phyloP scores from a whole-genome alignment of 2,888 invertebrate species.

The Drosophila tripunctata region DNA sequence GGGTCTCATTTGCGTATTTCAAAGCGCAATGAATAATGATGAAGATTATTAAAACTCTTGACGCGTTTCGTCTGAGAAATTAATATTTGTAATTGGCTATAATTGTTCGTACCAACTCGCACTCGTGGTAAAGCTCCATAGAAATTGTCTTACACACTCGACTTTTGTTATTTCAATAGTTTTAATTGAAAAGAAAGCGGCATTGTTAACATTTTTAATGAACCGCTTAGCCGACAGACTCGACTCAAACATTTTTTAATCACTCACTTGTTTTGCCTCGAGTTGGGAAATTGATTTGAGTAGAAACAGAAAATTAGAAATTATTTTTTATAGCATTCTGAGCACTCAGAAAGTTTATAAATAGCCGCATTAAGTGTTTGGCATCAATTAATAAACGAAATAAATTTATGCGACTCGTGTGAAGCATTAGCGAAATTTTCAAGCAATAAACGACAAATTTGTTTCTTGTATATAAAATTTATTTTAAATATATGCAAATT shows the following conservation, averaged over 20 bases:
- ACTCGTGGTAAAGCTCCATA: neutral
- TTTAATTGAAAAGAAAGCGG: conserved; percentile 80
- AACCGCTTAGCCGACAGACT: conserved; percentile 56
- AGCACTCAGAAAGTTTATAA: conserved; percentile 4
- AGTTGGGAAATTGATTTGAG: neutral
- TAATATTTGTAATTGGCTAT: conserved; percentile 80
- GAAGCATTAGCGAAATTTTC: conserved; percentile 12
- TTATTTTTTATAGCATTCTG: neutral
- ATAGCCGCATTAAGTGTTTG: conserved; percentile 4
- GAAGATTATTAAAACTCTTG: conserved; percentile 65
- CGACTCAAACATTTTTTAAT: conserved; percentile 60
- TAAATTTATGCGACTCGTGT: conserved; percentile 32
- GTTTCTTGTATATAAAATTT: neutral
- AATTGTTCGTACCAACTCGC: conserved; percentile 69
- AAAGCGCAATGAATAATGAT: conserved; percentile 76
- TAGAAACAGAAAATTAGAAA: neutral
- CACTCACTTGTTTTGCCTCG: conserved; percentile 33
- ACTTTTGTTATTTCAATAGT: conserved; percentile 54
- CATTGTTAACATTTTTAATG: conserved; percentile 51
- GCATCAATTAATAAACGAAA: conserved; percentile 9
- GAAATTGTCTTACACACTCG: conserved; percentile 26
- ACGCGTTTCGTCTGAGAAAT: conserved; percentile 75
- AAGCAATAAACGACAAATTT: conserved; percentile 41
- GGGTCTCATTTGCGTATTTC: conserved; percentile 79
- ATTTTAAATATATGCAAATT: conserved; percentile 2